These are phyloP conservation scores for Ctenicera cuprea DNA, from an alignment of 2,888 invertebrate species.

Conservation along the genomic window DNA sequence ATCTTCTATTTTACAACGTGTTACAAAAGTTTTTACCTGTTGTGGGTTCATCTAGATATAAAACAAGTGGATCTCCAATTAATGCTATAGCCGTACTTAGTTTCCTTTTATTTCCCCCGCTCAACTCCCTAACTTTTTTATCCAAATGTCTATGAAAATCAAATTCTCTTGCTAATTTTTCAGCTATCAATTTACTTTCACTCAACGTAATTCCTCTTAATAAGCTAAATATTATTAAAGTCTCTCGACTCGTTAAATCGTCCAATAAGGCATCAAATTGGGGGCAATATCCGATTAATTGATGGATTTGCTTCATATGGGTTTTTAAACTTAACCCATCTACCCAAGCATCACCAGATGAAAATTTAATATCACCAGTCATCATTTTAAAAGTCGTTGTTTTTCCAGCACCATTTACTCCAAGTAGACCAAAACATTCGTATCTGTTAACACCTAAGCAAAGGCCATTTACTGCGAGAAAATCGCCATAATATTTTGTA, in stretches of 20 bases:
- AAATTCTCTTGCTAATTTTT: constrained; percentile 70
- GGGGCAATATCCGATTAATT: constrained; percentile 77
- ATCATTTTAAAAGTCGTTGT: constrained; percentile 93
- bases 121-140: constrained; percentile 71
- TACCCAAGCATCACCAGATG: constrained; percentile 83
- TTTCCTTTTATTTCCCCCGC: constrained; percentile 77
- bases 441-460: constrained; percentile 76
- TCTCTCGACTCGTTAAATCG: constrained; percentile 75
- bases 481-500: constrained; percentile 82
- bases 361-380: constrained; percentile 86
- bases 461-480: constrained; percentile 85
- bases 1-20: too few species aligned
- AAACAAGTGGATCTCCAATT: constrained; percentile 75
- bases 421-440: constrained; percentile 86
- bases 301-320: constrained; percentile 77
- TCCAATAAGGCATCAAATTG: constrained; percentile 77
- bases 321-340: constrained; percentile 69
- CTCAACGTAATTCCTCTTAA: constrained; percentile 71
- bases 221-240: constrained; percentile 74
- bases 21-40: constrained; percentile 72
- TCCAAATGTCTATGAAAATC: constrained; percentile 71
- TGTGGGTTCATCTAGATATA: constrained; percentile 75
- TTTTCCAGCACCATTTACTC: constrained; percentile 92
- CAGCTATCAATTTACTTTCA: constrained; percentile 65
- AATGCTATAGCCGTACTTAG: constrained; percentile 75